These are phyloP conservation scores for Erebia epiphron DNA, from an alignment of 2,888 invertebrate genomes.

Conservation along the genomic window DNA sequence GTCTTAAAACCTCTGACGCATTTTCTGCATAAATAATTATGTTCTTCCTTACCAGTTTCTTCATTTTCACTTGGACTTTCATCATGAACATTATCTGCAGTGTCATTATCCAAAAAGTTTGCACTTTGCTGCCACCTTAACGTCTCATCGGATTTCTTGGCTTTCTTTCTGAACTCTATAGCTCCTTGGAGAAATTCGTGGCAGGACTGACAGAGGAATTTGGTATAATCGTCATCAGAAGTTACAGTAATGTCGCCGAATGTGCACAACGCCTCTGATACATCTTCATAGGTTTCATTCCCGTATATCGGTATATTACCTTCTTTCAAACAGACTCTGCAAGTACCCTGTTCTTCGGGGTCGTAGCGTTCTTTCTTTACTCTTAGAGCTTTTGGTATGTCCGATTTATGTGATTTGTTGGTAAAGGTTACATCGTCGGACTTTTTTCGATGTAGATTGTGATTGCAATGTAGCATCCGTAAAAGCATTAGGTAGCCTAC, in stretches of 20 bases:
- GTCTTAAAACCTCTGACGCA: slow-evolving; percentile 61
- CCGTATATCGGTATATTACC: slow-evolving; percentile 65
- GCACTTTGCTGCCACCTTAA: slow-evolving; percentile 49
- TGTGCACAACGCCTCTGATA: slow-evolving; percentile 53
- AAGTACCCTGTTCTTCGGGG: slow-evolving; percentile 42
- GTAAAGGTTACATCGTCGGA: neutral
- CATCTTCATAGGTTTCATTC: slow-evolving; percentile 43
- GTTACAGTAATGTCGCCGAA: slow-evolving; percentile 60
- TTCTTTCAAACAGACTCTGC: slow-evolving; percentile 68
- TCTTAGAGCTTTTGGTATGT: neutral
- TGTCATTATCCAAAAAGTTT: slow-evolving; percentile 31
- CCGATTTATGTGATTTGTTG: neutral
- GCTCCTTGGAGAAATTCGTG: slow-evolving; percentile 62
- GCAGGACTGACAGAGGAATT: slow-evolving; percentile 64
- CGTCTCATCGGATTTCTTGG: slow-evolving; percentile 58
- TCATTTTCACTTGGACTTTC: slow-evolving; percentile 37
- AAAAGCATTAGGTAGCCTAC: slow-evolving; percentile 55
- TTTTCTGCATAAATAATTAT: slow-evolving; percentile 53
- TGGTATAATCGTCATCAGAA: slow-evolving; percentile 60
- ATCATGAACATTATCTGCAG: slow-evolving; percentile 12
- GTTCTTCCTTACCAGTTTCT: slow-evolving; percentile 33
- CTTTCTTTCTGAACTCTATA: slow-evolving; percentile 66
- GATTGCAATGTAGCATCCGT: slow-evolving; percentile 60
- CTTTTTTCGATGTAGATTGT: slow-evolving; percentile 45
- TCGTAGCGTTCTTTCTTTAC: slow-evolving; percentile 34